These are phyloP conservation scores for Manis javanica DNA, from an alignment of 2,797 vertebrate genomes.

Conservation along the genomic window DNA sequence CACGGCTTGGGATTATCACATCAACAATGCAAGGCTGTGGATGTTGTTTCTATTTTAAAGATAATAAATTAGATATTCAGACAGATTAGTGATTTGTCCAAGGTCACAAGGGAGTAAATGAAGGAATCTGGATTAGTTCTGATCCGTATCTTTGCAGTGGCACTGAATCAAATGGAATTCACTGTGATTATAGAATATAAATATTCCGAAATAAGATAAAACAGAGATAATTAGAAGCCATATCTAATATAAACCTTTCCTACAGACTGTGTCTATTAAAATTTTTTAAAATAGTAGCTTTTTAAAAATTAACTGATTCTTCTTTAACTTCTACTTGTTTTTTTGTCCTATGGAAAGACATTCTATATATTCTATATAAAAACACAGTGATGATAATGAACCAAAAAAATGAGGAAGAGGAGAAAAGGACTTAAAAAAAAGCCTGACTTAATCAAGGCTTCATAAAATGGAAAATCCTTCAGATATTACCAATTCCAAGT, in stretches of 20 bases:
- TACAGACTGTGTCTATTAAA: not conserved
- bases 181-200: not conserved
- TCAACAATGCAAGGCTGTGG: not conserved
- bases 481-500: not conserved
- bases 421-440: not conserved
- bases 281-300: not conserved
- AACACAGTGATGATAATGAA: not conserved
- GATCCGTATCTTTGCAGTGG: not conserved
- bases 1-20: not conserved
- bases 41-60: conserved; percentile 3
- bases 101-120: not conserved
- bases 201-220: conserved; percentile 3
- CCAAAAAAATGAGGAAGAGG: not conserved
- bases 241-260: not conserved
- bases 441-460: not conserved
- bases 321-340: not conserved
- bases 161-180: not conserved
- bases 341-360: not conserved
- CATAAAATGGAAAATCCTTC: not conserved
- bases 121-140: not conserved
- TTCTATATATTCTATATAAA: not conserved
- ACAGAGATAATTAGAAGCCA: not conserved
- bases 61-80: not conserved
- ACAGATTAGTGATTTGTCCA: not conserved
- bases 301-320: not conserved